Evolutionary conservation across 2,113 vertebrate species (phyloP), one percentile per base, ranked within the genome.

Genomic region (Oenanthe oenanthe): DNA sequence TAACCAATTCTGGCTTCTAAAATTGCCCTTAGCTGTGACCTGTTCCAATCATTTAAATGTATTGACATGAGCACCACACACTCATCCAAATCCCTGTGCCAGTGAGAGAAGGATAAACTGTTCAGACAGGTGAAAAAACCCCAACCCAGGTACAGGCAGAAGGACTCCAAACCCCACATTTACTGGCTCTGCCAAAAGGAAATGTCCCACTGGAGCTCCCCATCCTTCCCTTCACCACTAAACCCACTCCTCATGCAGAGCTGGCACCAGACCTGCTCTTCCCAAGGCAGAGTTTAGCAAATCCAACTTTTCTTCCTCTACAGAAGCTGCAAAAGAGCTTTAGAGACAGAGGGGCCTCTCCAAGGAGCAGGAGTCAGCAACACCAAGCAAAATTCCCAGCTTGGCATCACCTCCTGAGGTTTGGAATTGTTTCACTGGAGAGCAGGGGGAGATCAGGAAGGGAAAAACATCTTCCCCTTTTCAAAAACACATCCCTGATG

Each of bases 391-490:
- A 63, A 60, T 42, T 83, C 54, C 57, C 13, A 73, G 72, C 40
- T 16, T 56, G 72, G 83, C 72, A 48, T 20, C 63, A 20, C 16
- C 87, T 67, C 22, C 36, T n/a, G 50, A 1, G 12, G 11, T 19
- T 4, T 63, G 89, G 51, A 66, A 82, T 26, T 0, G 0, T 50
- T 75, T 47, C 75, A 7, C 48, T 32, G 62, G 34, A 25, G 56
- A 40, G 34, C 24, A 13, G 0, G 14, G 66, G 40, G 32, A 28
- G 22, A 24, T 3, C 20, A 53, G 66, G 36, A 40, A 76, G 50
- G 47, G 63, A 43, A 28, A 50, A 53, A 42, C 24, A 34, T 0
- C 0, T 13, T 72, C 7, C 2, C 31, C 43, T 45, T 13, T 24
- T 10, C 5, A 4, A 71, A 53, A 57, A 25, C 1, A 2, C n/a